Evolutionary conservation across 2,797 vertebrate genomes (phyloP), one percentile per base, ranked within the genome.

Genomic region (Ceyx erithaca): DNA sequence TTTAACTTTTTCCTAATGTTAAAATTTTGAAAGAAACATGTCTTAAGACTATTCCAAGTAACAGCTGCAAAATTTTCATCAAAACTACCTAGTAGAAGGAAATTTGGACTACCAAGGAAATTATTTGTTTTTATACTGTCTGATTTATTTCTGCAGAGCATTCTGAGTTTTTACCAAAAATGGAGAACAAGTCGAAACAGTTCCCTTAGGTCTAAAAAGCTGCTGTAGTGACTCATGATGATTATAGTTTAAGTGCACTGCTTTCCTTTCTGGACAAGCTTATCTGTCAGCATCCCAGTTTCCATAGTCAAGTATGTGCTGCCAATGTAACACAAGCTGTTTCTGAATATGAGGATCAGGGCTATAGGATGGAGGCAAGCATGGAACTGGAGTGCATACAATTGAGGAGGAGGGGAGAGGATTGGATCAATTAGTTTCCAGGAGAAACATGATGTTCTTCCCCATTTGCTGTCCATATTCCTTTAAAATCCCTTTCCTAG

Each of bases 241-340:
- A 68, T 72, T 94, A 71, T 30, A 88, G 69, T 61, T 80, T 91
- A 91, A 87, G 37, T 75, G 67, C 19, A 40, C 23, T 90, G 52
- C 26, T 90, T 48, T 92, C 17, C 26, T 90, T 93, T 89, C 59
- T 73, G 84, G 86, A 69, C 64, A 76, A 68, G 46, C 75, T 81
- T 79, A 23, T 81, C 33, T 81, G 68, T 58, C 51, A 90, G 52
- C 33, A 72, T 86, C 57, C 28, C 41, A 19, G 23, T 78, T 88
- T 86, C 37, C 28, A 41, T 16, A 72, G 52, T 66, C 59, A 85
- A 92, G 23, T 46, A 58, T 33, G 57, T 43, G 14, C 12, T 76
- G 46, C 11, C 59, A 58, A 1, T 41, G 30, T 66, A 76, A 66
- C 28, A 71, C 7, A 62, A 86, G 9, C 33, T 69, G 15, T 26